Conservation (phyloP, 92 coral and sea anemone species). For the Montipora capitata region DNA sequence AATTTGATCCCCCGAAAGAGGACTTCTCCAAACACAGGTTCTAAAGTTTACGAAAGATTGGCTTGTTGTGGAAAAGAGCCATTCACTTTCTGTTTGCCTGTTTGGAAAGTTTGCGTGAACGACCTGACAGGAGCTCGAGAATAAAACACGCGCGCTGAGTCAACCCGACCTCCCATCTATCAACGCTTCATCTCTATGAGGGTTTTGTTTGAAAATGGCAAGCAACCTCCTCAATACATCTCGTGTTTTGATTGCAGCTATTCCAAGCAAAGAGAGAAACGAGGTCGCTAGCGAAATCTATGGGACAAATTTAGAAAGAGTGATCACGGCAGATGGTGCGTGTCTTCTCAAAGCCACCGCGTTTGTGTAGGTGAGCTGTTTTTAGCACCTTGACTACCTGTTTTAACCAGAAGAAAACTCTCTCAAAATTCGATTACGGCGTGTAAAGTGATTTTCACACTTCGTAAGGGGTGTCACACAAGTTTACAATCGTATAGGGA, state of each 20-base stretch:
- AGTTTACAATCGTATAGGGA: neutral
- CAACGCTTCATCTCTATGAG: constrained; percentile 38
- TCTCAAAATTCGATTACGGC: constrained; percentile 71
- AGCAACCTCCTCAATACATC: constrained; percentile 6
- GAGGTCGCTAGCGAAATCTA: neutral
- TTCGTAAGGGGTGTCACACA: constrained; percentile 26
- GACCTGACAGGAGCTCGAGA: constrained; percentile 26
- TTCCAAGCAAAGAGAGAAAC: neutral
- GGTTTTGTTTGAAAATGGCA: constrained; percentile 23
- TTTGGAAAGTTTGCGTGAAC: constrained; percentile 49
- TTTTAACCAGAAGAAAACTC: constrained; percentile 70
- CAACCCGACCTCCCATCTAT: neutral
- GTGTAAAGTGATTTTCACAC: constrained; percentile 76
- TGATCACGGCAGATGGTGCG: constrained; percentile 26
- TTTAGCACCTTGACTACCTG: constrained; percentile 66
- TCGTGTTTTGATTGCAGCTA: neutral
- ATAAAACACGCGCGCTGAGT: neutral
- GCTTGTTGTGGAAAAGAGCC: constrained; percentile 75
- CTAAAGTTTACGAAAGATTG: constrained; percentile 91
- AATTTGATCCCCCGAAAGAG: constrained; percentile 89
- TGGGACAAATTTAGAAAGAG: constrained; percentile 30
- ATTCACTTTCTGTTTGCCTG: constrained; percentile 43
- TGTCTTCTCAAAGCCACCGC: constrained; percentile 57
- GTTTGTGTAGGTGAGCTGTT: constrained; percentile 48
- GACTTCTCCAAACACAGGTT: constrained; percentile 91